A percentile compares a stretch with the other conserved stretches of the same genome.
Evolutionary conservation across 2,797 vertebrate genomes (phyloP).

Genomic region (Sus cebifrons): DNA sequence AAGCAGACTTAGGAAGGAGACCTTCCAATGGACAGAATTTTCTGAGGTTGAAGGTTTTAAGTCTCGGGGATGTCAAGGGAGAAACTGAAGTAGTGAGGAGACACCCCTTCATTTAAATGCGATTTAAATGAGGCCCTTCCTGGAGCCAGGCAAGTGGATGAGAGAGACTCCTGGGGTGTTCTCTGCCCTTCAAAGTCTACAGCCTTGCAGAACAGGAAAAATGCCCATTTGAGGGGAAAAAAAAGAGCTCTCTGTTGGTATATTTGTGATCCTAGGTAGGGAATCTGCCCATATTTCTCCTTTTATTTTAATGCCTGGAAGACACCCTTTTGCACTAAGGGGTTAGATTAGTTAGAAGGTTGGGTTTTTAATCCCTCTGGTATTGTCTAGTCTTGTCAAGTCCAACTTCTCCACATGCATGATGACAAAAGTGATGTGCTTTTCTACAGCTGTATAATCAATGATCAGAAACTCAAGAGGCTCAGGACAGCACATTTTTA

Average conservation of each 20-base stretch:
- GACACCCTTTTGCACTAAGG: neutral
- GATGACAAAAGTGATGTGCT: neutral
- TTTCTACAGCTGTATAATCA: neutral
- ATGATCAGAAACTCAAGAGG: neutral
- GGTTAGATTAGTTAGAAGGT: neutral
- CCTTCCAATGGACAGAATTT: conserved; percentile 57
- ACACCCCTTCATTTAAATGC: conserved; percentile 73
- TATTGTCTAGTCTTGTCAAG: neutral
- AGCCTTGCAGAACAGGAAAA: conserved; percentile 46
- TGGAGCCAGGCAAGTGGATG: conserved; percentile 1
- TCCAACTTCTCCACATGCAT: neutral
- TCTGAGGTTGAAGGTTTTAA: conserved; percentile 74
- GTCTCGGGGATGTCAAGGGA: conserved; percentile 71
- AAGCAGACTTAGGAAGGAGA: conserved; percentile 51
- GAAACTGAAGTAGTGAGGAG: conserved; percentile 72
- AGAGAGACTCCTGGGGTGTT: neutral
- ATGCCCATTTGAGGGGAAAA: neutral
- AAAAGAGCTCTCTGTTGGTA: neutral
- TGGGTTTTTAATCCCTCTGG: neutral
- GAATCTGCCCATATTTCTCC: neutral
- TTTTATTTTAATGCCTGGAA: conserved; percentile 47
- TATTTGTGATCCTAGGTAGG: neutral
- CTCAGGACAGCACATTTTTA: neutral
- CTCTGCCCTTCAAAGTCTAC: neutral
- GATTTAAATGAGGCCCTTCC: conserved; percentile 66